Evolutionary conservation across 2,888 invertebrate genomes (phyloP), one percentile per base, ranked within the genome.

Genomic region (Meloe dianella): DNA sequence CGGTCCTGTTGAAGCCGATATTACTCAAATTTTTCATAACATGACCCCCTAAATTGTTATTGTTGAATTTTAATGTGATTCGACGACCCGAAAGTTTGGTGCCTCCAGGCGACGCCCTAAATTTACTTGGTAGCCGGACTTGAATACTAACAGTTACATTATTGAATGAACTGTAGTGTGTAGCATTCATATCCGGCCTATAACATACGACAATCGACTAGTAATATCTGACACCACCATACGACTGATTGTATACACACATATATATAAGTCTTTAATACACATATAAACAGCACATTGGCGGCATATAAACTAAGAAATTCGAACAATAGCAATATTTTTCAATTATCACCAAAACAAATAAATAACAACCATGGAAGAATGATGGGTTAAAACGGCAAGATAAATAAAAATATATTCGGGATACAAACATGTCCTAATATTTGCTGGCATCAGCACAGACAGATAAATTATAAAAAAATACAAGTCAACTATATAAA

Each of bases 321-420:
- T 68, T 65, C 67, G 60, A 67, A 35, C 22, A 57, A 35, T 58
- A 65, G 67, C 69, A 66, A 69, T 69, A 67, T 67, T 69, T 71
- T 71, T 69, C 71, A 66, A 69, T 69, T 71, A 71, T 68, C 68
- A 60, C 67, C 65, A 65, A n/a, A 65, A 65, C 68, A 65, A 65
- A 68, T 65, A 65, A 65, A 68, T 68, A 68, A 68, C 47, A n/a
- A 47, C 47, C 20, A 47, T 3, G 2, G 10, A 9, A 20, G 20
- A 47, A 20, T 20, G 47, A 47, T 47, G 47, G 22, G 20, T 9
- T 9, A 10, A 47, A 22, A 20, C 14, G 35, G n/a, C 20, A 2
- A 17, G n/a, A 41, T 12, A 20, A 47, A 20, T 47, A 47, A 71
- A 69, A 70, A 65, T 65, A 60, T 66, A 67, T 66, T 63, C 67